Base-by-base conservation (phyloP, 1,140 invertebrate genomes). In the Papilio dardanus region DNA sequence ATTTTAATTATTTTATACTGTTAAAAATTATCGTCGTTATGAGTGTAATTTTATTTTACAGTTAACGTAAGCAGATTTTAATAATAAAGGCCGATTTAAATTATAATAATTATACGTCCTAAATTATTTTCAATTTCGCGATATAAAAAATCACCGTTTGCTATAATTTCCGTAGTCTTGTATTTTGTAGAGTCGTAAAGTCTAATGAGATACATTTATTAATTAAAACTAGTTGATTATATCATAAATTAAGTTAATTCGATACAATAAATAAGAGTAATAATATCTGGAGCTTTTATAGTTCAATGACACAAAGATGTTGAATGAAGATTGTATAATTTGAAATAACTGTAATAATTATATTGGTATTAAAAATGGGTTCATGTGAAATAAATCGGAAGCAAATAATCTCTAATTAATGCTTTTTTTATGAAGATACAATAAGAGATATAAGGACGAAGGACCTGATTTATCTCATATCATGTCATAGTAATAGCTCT, bases 291-390 rank as follows among this genome's bases (percentile, higher is more conserved):
- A 54, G 3, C 50, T 54, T 4, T 1, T 54, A 21, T 24, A 54
- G 50, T 54, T 54, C 50, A 54, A 24, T 54, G 50, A 54, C 50
- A 54, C 50, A 24, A 46, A n/a, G n/a, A n/a, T 46, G 14, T 46
- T 46, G 4, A 46, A 46, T 42, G 40, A 54, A 54, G 19, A 54
- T 54, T 12, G 19, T 24, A 54, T 24, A 54, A 54, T 54, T 46
- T 46, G 19, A n/a, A 46, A 46, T 46, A 46, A 19, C 42, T 8
- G n/a, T 46, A 46, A 46, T 19, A 46, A 19, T 46, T 46, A n/a
- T 46, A 46, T 19, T 8, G n/a, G 16, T 46, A 46, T 16, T 8
- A 46, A 16, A 46, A 46, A n/a, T 46, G n/a, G n/a, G 16, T n/a
- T 46, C 42, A n/a, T 19, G n/a, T n/a, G n/a, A 19, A 19, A 46